Percentiles rank a stretch among this genome's conserved stretches.
These are phyloP conservation scores for Drosophila anomelani DNA, from an alignment of 2,888 invertebrate species.

Conservation along the genomic window DNA sequence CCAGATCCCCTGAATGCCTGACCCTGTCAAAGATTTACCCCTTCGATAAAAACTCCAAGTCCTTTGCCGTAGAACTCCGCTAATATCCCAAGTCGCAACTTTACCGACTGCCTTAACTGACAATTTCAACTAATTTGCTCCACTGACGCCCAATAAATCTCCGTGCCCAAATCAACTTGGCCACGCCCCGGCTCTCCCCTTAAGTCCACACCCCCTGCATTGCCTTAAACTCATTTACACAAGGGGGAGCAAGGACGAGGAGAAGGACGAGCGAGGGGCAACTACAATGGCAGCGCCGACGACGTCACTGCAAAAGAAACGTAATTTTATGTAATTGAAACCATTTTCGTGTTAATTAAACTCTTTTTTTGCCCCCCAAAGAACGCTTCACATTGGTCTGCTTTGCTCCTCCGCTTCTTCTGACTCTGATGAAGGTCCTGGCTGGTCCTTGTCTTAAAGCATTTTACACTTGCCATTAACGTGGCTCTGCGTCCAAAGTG, in stretches of 20 bases:
- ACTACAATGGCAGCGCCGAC: conserved; percentile 60
- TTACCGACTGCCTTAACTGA: conserved; percentile 58
- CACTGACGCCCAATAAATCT: conserved; percentile 80
- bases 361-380: conserved; percentile 65
- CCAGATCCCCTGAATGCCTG: not conserved
- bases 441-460: conserved; percentile 69
- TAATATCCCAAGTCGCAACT: conserved; percentile 29
- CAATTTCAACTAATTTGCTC: conserved; percentile 80
- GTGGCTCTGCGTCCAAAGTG: conserved; percentile 72
- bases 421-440: conserved; percentile 35
- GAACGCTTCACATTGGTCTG: conserved; percentile 19
- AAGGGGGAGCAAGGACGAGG: conserved; percentile 4
- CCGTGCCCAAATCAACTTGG: conserved; percentile 74
- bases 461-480: conserved; percentile 81
- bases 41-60: conserved; percentile 25
- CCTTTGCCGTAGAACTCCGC: conserved; percentile 22
- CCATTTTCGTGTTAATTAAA: conserved; percentile 81
- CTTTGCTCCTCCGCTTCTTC: conserved; percentile 14
- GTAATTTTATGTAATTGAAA: conserved; percentile 80
- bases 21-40: conserved; percentile 19
- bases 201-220: conserved; percentile 23
- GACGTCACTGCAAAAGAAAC: conserved; percentile 69
- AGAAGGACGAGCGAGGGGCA: not conserved
- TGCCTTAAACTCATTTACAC: conserved; percentile 31
- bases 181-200: conserved; percentile 45